A percentile compares a stretch with the other conserved stretches of the same genome.
These are phyloP conservation scores for Furnarius figulus DNA, from an alignment of 2,113 vertebrate species.

Conservation along the genomic window DNA sequence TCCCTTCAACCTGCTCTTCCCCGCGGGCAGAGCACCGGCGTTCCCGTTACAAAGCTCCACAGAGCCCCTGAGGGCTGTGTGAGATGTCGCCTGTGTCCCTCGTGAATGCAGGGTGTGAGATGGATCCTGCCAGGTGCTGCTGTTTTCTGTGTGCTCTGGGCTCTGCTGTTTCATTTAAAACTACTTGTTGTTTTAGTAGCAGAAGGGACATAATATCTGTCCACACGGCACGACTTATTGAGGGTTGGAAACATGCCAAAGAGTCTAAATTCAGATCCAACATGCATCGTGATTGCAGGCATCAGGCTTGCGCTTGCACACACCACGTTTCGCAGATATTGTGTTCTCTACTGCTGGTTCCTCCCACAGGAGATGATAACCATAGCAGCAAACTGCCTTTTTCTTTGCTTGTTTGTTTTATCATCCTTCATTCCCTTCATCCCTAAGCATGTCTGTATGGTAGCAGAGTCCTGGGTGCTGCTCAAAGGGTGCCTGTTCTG, in stretches of 20 bases:
- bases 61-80: rapidly evolving
- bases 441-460: rapidly evolving
- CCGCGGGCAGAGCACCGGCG: background rate
- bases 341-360: background rate
- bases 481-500: background rate
- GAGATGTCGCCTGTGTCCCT: background rate
- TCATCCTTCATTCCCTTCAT: background rate
- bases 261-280: constrained; percentile 16
- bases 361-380: background rate
- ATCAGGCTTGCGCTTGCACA: background rate
- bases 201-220: background rate
- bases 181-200: background rate
- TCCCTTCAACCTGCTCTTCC: background rate
- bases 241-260: background rate
- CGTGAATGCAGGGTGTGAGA: rapidly evolving
- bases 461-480: background rate
- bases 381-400: background rate
- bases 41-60: background rate
- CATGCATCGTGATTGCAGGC: background rate
- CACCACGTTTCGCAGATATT: background rate
- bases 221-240: background rate
- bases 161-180: background rate
- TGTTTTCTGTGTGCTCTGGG: rapidly evolving
- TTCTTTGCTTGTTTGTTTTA: background rate
- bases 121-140: background rate